Evolutionary conservation across 2,888 invertebrate species (phyloP), one percentile per base, ranked within the genome.

Genomic region (Nowickia ferox): DNA sequence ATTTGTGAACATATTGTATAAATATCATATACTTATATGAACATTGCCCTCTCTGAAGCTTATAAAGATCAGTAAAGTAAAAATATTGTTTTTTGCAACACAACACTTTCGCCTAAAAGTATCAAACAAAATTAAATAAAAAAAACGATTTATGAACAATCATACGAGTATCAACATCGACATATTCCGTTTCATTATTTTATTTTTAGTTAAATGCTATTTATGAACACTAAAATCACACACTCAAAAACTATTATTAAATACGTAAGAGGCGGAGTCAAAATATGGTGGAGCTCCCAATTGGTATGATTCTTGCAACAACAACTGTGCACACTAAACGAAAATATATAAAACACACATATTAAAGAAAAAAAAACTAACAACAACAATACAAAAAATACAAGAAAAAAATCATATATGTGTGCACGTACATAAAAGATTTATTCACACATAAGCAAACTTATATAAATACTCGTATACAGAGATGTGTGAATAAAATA

Each of bases 221-320:
- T 6, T 30, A 30, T 30, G 42, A 61, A 77, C 42, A 66, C n/a
- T 40, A 17, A 46, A 40, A 61, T 65, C 71, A 51, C 19, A 66
- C 30, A 77, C 57, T 59, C 3, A n/a, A 65, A 68, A 72, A 68
- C 74, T 68, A 74, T 66, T 48, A 74, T 72, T 55, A 78, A n/a
- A 61, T 61, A 19, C 17, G 89, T 90, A 90, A 90, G 90, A 90
- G 92, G 91, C 91, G 92, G 91, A 91, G 91, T 90, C 90, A 90
- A 90, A 91, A 89, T 89, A 88, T 90, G 89, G 89, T 75, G 90
- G 90, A 71, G 78, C 85, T 83, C 69, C 80, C 82, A 74, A 89
- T 84, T 89, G 87, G 82, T 78, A 81, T 82, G 44, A n/a, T 82
- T 78, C 84, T 84, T 84, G 79, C 84, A 78, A 63, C 84, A 86